Evolutionary conservation across 2,797 vertebrate genomes (phyloP).

Genomic region (Hydrophis major): DNA sequence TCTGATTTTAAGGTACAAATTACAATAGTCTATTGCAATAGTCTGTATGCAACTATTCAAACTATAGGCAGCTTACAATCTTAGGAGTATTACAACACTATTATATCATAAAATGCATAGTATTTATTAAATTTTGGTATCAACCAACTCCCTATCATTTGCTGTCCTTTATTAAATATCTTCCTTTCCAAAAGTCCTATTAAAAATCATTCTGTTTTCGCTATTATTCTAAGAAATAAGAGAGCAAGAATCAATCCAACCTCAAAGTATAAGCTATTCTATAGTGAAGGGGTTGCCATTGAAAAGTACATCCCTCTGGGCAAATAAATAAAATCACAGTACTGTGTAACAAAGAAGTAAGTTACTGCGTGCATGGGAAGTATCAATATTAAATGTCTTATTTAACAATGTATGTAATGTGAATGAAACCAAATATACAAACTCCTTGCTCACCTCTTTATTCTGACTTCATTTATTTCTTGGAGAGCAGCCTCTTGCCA

Average conservation of each 20-base stretch:
- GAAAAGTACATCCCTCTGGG: not conserved
- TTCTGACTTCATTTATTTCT: not conserved
- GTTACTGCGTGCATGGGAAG: not conserved
- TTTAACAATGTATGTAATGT: not conserved
- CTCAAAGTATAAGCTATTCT: not conserved
- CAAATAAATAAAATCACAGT: not conserved
- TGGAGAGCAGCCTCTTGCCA: not conserved
- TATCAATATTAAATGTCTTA: not conserved
- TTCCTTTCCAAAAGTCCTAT: not conserved
- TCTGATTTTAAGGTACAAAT: not conserved
- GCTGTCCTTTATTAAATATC: not conserved
- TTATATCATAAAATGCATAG: not conserved
- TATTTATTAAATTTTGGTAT: not conserved
- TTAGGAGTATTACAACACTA: not conserved
- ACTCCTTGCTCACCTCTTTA: not conserved
- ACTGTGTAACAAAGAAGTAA: not conserved
- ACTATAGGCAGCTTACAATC: not conserved
- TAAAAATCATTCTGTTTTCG: not conserved
- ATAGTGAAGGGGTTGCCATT: not conserved
- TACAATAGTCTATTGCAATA: not conserved
- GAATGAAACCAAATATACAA: not conserved
- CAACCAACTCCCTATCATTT: not conserved
- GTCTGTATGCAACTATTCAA: not conserved
- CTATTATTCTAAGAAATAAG: not conserved
- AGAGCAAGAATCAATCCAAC: not conserved